A percentile compares a stretch with the other conserved stretches of the same genome.
Conservation (phyloP, 2,888 invertebrate genomes). For the Caenorhabditis sulstoni region DNA sequence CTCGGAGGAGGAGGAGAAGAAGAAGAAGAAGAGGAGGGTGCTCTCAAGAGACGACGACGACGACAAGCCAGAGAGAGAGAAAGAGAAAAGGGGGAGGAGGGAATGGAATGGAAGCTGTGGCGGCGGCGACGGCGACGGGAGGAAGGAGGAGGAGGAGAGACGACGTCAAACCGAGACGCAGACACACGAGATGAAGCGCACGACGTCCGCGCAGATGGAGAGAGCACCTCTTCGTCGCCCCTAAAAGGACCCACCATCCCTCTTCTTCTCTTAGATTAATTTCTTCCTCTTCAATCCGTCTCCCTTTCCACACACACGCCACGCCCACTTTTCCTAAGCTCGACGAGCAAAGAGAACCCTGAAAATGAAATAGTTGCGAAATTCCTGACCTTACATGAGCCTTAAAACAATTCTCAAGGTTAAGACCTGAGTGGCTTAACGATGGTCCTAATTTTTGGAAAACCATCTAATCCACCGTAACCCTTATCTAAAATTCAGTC, state of each 20-base stretch:
- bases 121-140: too few species aligned
- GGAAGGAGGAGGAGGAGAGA: not conserved
- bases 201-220: slow-evolving; percentile 7
- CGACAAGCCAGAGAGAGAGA: slow-evolving; percentile 11
- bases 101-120: slow-evolving; percentile 2
- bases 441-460: too few species aligned
- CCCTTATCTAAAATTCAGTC: too few species aligned
- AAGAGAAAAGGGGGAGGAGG: not conserved
- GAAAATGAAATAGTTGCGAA: too few species aligned
- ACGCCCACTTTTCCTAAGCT: too few species aligned
- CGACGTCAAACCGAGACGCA: not conserved
- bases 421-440: too few species aligned
- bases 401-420: too few species aligned
- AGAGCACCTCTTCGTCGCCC: not conserved
- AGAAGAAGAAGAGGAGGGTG: slow-evolving; percentile 21
- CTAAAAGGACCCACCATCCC: not conserved
- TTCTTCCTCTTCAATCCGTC: not conserved
- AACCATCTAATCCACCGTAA: too few species aligned
- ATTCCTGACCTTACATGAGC: too few species aligned
- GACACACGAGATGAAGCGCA: slow-evolving; percentile 3
- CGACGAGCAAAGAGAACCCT: too few species aligned
- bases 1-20: slow-evolving; percentile 5
- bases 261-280: not conserved
- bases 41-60: not conserved
- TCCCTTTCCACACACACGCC: too few species aligned